These are phyloP conservation scores for Struthio camelus DNA, from an alignment of 2,113 vertebrate species.

Conservation along the genomic window DNA sequence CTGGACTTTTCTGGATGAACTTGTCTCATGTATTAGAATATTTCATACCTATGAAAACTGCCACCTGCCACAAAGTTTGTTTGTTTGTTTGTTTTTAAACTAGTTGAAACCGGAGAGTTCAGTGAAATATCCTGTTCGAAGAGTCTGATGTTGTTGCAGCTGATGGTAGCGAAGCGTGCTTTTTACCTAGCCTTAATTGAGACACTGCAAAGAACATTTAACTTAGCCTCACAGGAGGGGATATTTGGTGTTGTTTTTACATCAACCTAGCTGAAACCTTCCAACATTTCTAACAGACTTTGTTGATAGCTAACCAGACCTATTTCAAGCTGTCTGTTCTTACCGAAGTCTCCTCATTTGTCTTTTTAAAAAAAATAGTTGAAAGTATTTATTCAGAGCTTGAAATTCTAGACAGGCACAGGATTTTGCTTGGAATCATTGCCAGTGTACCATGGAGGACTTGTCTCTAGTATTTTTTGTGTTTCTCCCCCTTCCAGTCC, in stretches of 20 bases:
- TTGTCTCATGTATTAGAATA: background rate
- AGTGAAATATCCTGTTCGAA: background rate
- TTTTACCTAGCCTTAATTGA: slow-evolving; percentile 21
- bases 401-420: slow-evolving; percentile 35
- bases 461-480: slow-evolving; percentile 43
- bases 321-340: slow-evolving; percentile 13
- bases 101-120: background rate
- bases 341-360: slow-evolving; percentile 17
- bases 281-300: slow-evolving; percentile 24
- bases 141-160: background rate
- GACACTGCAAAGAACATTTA: slow-evolving; percentile 16
- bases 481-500: slow-evolving; percentile 11
- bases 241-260: slow-evolving; percentile 30
- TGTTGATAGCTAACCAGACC: slow-evolving; percentile 16
- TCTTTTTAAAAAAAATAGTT: background rate
- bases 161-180: background rate
- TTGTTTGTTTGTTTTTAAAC: too few relatives aligned
- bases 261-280: slow-evolving; percentile 33
- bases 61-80: background rate
- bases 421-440: slow-evolving; percentile 45
- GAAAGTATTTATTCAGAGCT: slow-evolving; percentile 42
- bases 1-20: background rate
- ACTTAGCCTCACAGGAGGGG: background rate
- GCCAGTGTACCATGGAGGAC: background rate
- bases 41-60: background rate